Evolutionary conservation across 2,797 vertebrate species (phyloP).

Genomic region (Molothrus aeneus): DNA sequence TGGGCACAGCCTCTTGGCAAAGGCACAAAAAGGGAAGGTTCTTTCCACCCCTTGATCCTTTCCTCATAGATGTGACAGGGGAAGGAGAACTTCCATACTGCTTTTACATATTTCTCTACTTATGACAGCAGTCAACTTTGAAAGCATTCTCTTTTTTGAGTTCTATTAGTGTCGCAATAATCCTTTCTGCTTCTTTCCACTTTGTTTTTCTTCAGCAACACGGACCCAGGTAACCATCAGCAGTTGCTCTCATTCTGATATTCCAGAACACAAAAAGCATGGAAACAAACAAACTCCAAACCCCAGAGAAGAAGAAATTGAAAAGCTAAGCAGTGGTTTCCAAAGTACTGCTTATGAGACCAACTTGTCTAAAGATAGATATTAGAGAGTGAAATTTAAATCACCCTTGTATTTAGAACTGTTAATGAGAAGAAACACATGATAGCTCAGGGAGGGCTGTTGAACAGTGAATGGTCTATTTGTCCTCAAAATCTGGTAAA

Average conservation of each 20-base stretch:
- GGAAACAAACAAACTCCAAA: neutral
- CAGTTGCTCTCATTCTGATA: neutral
- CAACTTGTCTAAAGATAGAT: neutral
- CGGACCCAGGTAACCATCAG: neutral
- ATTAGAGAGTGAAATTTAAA: neutral
- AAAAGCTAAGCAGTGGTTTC: neutral
- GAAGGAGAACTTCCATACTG: neutral
- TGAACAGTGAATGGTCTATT: neutral
- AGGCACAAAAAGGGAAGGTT: neutral
- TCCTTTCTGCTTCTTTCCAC: neutral
- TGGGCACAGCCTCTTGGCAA: accelerated
- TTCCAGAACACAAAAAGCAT: neutral
- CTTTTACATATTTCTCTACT: neutral
- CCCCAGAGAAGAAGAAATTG: neutral
- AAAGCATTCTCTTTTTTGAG: neutral
- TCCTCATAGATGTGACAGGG: neutral
- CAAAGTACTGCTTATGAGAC: neutral
- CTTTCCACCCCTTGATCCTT: neutral
- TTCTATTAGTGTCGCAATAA: neutral
- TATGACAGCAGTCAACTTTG: neutral
- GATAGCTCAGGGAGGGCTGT: neutral
- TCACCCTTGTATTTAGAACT: neutral
- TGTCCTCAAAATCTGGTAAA: neutral
- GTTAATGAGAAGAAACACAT: neutral
- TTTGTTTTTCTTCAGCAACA: neutral